Conservation (phyloP, 1,140 invertebrate species). For the Euwallacea fornicatus region DNA sequence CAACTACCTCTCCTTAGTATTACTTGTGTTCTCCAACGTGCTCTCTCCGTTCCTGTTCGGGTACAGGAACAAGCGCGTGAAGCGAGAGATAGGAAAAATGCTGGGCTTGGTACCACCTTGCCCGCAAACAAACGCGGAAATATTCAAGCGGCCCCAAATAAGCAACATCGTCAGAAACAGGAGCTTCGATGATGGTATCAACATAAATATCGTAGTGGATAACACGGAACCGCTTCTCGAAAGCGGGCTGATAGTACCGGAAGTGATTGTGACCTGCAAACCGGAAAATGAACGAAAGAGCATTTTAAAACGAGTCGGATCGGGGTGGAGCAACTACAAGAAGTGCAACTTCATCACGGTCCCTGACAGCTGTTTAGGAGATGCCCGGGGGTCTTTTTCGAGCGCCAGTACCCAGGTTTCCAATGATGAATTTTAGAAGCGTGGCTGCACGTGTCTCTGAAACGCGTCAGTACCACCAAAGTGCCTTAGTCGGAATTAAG, state of each 20-base stretch:
- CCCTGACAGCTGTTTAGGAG: slow-evolving; percentile 48
- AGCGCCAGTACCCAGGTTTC: slow-evolving; percentile 52
- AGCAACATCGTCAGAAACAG: slow-evolving; percentile 15
- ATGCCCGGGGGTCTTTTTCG: slow-evolving; percentile 49
- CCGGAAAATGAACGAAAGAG: slow-evolving; percentile 47
- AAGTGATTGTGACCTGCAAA: slow-evolving; percentile 50
- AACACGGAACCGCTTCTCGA: slow-evolving; percentile 34
- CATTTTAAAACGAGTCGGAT: slow-evolving; percentile 50
- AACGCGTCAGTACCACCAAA: too few species aligned
- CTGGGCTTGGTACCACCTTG: slow-evolving; percentile 55
- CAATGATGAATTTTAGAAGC: slow-evolving; percentile 46
- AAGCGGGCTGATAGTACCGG: slow-evolving; percentile 37
- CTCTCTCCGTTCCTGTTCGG: slow-evolving; percentile 78
- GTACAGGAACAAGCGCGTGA: slow-evolving; percentile 73
- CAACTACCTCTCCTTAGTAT: slow-evolving; percentile 62
- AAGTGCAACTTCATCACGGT: slow-evolving; percentile 52
- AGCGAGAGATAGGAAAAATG: slow-evolving; percentile 67
- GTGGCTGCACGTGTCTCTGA: too few species aligned
- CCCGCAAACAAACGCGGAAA: neutral
- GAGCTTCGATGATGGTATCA: slow-evolving; percentile 32
- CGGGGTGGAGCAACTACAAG: slow-evolving; percentile 48
- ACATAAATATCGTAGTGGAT: slow-evolving; percentile 21
- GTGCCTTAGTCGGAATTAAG: too few species aligned
- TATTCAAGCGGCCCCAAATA: neutral
- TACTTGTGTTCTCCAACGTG: slow-evolving; percentile 68